A percentile compares a stretch with the other conserved stretches of the same genome.
phyloP scores from a whole-genome alignment of 2,797 vertebrate species.

The Mus minutoides region DNA sequence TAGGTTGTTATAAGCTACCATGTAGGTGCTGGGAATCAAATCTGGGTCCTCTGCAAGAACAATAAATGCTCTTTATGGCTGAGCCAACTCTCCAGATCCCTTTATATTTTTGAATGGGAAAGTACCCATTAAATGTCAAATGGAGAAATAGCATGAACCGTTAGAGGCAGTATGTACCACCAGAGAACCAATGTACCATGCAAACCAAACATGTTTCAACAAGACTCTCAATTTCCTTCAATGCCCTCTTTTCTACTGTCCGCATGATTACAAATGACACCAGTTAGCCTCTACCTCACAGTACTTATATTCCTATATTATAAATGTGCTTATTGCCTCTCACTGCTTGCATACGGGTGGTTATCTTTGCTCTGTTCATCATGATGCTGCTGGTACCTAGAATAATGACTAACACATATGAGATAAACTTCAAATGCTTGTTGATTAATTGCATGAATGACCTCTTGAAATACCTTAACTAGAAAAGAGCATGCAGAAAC shows the following conservation, averaged over 20 bases:
- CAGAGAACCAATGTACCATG: not conserved
- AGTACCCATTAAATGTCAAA: slow-evolving; percentile 4
- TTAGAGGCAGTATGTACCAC: not conserved
- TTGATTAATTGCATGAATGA: slow-evolving; percentile 40
- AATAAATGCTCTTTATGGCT: not conserved
- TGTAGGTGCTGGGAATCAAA: not conserved
- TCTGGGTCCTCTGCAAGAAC: not conserved
- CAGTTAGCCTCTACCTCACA: not conserved
- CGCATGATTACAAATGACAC: not conserved
- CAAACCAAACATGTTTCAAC: slow-evolving; percentile 12
- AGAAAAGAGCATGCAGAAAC: slow-evolving; percentile 33
- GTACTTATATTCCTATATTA: not conserved
- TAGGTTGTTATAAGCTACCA: not conserved
- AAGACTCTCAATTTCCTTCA: not conserved
- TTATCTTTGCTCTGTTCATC: not conserved
- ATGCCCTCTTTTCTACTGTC: not conserved
- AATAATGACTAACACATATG: not conserved
- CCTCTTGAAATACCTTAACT: slow-evolving; percentile 10
- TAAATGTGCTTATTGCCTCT: not conserved
- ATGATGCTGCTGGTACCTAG: not conserved
- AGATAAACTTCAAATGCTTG: slow-evolving; percentile 25
- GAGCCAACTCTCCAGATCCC: not conserved
- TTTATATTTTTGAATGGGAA: slow-evolving; percentile 12
- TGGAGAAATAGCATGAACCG: not conserved
- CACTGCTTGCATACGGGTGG: not conserved